Percentiles rank a stretch among this genome's conserved stretches.
phyloP scores from a whole-genome alignment of 2,797 vertebrate species.

The Micromesistius poutassou region DNA sequence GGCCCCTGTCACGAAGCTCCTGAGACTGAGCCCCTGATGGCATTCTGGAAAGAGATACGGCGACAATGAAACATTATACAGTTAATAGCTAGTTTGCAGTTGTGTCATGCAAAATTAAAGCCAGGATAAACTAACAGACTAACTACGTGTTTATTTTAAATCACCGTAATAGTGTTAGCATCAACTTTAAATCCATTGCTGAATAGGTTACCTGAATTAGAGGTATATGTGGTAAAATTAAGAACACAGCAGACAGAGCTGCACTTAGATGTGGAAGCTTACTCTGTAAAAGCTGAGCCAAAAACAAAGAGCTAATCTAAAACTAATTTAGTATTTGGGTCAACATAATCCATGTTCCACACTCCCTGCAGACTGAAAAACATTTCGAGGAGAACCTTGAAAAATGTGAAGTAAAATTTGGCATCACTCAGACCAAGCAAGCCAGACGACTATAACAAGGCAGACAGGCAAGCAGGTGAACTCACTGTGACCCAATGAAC shows the following conservation, averaged over 20 bases:
- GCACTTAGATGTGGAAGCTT: not conserved
- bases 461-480: not conserved
- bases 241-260: not conserved
- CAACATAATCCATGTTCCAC: not conserved
- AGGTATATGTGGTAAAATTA: not conserved
- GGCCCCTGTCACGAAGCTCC: constrained; percentile 80
- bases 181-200: not conserved
- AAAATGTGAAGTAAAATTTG: not conserved
- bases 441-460: not conserved
- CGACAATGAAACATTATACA: not conserved
- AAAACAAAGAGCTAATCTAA: not conserved
- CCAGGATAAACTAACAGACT: not conserved
- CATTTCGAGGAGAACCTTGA: not conserved
- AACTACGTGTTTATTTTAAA: not conserved
- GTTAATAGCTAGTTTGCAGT: not conserved
- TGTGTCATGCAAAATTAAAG: not conserved
- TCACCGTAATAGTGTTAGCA: not conserved
- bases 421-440: not conserved
- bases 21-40: constrained; percentile 90
- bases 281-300: not conserved
- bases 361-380: not conserved
- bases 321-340: not conserved
- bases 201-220: not conserved
- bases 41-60: constrained; percentile 79
- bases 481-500: constrained; percentile 3